Base-by-base conservation (phyloP, 2,888 invertebrate genomes). In the Eretmocerus hayati region DNA sequence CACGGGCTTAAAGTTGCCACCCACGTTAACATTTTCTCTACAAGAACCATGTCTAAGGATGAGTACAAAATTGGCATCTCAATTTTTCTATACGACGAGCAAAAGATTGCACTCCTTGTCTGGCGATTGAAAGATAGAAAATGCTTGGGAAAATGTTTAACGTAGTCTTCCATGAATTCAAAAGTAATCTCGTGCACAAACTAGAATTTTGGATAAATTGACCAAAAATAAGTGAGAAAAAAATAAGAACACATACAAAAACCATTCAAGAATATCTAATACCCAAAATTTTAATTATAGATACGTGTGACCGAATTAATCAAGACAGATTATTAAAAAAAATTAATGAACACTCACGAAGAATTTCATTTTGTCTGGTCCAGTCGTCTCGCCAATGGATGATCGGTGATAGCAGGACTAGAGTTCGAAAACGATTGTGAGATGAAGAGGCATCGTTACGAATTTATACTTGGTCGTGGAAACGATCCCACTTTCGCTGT, bases 391-490 rank as follows among this genome's bases (percentile, higher is more conserved):
- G 30, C 33, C 18, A 42, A 39, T 30, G 35, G n/a, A n/a, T n/a
- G 16, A 38, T 46, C 46, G 36, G 32, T 39, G 30, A 22, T 60
- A 57, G 58, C 55, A 58, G 58, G 56, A 61, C 56, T 57, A 57
- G 56, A 54, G 57, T 53, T 60, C 57, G 55, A 58, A 54, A 61
- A 57, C 59, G 62, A 58, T 59, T 58, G 60, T 60, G 58, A 61
- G 45, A 37, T 46, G 52, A 46, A 23, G 43, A 26, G 32, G 18
- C 21, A 47, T 41, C 50, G 55, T 51, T 56, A 58, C 49, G 57
- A 63, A 66, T 68, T 68, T 68, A 68, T 69, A 68, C 42, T 45
- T 54, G 51, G 53, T 56, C 56, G 53, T 47, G 42, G 44, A 51
- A 56, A 35, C 18, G 20, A 53, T 57, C 58, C 62, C 63, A 63